These are phyloP conservation scores for Antechinus flavipes DNA, from an alignment of 2,113 vertebrate genomes.

Conservation along the genomic window DNA sequence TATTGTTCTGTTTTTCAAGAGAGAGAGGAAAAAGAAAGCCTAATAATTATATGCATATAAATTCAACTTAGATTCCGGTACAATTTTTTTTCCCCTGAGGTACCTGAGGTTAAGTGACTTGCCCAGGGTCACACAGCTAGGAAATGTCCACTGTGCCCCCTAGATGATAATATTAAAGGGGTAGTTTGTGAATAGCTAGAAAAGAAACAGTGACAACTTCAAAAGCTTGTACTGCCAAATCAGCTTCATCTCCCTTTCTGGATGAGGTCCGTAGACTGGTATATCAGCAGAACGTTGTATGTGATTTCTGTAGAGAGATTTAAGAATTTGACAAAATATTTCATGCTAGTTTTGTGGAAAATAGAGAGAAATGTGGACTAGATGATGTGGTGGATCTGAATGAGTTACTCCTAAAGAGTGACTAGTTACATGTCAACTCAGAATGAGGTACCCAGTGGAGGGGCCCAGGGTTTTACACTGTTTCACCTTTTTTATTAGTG, in stretches of 20 bases:
- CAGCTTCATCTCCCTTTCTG: background rate
- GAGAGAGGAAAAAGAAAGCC: background rate
- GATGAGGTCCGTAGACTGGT: background rate
- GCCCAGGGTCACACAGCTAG: no score
- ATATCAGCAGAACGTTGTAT: background rate
- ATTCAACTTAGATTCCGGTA: background rate
- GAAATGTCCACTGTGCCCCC: no score
- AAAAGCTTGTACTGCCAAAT: background rate
- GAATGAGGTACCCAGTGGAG: background rate
- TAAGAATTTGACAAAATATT: background rate
- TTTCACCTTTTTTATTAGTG: background rate
- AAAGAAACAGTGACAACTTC: background rate
- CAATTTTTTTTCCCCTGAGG: background rate
- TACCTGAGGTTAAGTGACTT: no score
- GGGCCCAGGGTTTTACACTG: background rate
- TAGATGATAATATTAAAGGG: background rate
- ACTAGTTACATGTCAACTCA: background rate
- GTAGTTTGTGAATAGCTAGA: background rate
- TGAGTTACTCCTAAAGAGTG: background rate
- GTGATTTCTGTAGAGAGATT: background rate
- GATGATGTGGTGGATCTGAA: background rate
- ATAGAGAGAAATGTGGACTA: background rate
- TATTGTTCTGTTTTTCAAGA: background rate
- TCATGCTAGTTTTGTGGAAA: background rate
- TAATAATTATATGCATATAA: background rate